phyloP scores from a whole-genome alignment of 2,797 vertebrate species.

The Spinus olivaceus region DNA sequence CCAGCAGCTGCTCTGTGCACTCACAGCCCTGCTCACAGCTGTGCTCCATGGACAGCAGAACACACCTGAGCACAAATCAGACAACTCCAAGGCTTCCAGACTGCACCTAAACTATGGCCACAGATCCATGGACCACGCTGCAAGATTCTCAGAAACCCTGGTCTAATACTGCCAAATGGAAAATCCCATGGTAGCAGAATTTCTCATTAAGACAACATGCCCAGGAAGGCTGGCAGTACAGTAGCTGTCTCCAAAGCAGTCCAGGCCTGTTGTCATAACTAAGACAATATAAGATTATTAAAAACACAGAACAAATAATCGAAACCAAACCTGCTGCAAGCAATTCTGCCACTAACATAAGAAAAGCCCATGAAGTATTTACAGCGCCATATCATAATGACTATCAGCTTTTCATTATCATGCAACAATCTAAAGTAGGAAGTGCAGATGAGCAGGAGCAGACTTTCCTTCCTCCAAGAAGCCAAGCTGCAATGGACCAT shows the following conservation, averaged over 20 bases:
- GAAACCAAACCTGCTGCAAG: background rate
- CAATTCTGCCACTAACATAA: background rate
- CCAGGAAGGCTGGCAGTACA: background rate
- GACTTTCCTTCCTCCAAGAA: background rate
- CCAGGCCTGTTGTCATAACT: background rate
- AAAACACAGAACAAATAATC: background rate
- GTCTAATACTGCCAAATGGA: background rate
- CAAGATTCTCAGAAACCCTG: background rate
- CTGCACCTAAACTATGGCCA: background rate
- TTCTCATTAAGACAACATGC: accelerated
- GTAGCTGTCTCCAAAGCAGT: background rate
- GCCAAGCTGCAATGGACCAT: background rate
- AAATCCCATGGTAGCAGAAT: background rate
- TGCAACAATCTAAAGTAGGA: background rate
- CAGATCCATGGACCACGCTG: background rate
- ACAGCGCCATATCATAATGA: background rate
- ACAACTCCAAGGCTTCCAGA: background rate
- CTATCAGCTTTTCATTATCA: background rate
- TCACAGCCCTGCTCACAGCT: background rate
- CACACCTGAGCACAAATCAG: background rate
- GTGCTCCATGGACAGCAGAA: accelerated
- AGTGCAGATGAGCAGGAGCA: background rate
- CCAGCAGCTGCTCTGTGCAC: background rate
- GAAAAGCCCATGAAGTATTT: background rate
- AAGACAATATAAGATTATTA: background rate